Conservation (phyloP, 2,888 invertebrate genomes). For the Petrolisthes cinctipes region DNA sequence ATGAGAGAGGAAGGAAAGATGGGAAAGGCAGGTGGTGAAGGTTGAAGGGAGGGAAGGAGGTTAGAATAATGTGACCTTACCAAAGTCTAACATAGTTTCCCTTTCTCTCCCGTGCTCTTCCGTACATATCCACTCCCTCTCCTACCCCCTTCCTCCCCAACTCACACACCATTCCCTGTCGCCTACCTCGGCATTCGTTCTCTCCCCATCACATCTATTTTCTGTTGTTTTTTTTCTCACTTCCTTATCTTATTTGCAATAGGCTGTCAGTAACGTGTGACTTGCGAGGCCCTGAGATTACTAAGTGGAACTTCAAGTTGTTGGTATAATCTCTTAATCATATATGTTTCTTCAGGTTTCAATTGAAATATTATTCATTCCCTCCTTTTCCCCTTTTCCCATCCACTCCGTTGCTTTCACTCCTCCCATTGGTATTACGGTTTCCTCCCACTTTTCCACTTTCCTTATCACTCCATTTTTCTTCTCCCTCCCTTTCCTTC, state of each 20-base stretch:
- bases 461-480: neutral
- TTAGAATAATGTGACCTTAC: neutral
- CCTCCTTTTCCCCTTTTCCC: neutral
- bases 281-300: too few species aligned
- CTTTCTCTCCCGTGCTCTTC: neutral
- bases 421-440: neutral
- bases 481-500: neutral
- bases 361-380: neutral
- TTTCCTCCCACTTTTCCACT: neutral
- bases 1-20: neutral
- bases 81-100: neutral
- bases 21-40: neutral
- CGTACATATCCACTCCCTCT: neutral
- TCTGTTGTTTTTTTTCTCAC: too few species aligned
- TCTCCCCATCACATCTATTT: too few species aligned
- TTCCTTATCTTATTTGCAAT: too few species aligned
- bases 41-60: neutral
- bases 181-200: too few species aligned
- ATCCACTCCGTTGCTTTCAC: neutral
- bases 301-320: too few species aligned
- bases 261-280: too few species aligned
- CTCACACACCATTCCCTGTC: neutral
- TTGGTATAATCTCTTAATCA: neutral
- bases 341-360: neutral
- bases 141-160: neutral